Percentiles rank a stretch among this genome's conserved stretches.
phyloP scores from a whole-genome alignment of 1,140 invertebrate genomes.

The Cepaea nemoralis region DNA sequence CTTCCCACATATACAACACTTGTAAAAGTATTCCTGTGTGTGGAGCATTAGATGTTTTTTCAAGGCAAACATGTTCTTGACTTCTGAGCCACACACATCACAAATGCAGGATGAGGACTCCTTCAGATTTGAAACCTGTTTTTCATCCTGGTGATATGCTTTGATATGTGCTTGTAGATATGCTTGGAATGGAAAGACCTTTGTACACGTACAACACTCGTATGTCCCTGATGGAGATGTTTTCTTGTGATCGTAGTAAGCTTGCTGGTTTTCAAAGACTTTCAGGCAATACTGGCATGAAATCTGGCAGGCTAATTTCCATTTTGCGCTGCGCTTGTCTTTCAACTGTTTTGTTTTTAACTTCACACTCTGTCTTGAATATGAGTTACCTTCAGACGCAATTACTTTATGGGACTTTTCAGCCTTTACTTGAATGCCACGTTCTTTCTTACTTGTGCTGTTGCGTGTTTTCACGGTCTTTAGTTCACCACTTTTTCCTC shows the following conservation, averaged over 20 bases:
- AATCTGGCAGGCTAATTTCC: slow-evolving; percentile 6
- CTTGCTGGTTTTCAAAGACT: slow-evolving; percentile 16
- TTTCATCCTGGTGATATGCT: background rate
- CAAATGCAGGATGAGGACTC: slow-evolving; percentile 75
- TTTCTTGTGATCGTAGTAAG: slow-evolving; percentile 19
- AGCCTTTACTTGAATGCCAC: background rate
- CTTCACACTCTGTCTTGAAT: background rate
- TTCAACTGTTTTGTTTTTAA: background rate
- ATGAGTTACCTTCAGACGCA: background rate
- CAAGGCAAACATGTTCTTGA: slow-evolving; percentile 88
- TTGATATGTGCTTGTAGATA: slow-evolving; percentile 12
- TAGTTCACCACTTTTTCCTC: background rate
- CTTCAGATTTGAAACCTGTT: background rate
- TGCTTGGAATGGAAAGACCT: slow-evolving; percentile 20
- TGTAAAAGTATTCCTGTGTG: slow-evolving; percentile 84
- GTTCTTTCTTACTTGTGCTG: background rate
- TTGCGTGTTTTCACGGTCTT: background rate
- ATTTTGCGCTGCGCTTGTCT: background rate
- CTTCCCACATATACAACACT: slow-evolving; percentile 25
- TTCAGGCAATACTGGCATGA: slow-evolving; percentile 25
- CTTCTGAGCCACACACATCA: slow-evolving; percentile 85
- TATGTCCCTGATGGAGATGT: background rate
- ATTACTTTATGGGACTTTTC: background rate
- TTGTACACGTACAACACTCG: background rate
- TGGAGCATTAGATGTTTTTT: slow-evolving; percentile 94